phyloP scores from a whole-genome alignment of 1,140 invertebrate genomes.

The Eupeodes corollae region DNA sequence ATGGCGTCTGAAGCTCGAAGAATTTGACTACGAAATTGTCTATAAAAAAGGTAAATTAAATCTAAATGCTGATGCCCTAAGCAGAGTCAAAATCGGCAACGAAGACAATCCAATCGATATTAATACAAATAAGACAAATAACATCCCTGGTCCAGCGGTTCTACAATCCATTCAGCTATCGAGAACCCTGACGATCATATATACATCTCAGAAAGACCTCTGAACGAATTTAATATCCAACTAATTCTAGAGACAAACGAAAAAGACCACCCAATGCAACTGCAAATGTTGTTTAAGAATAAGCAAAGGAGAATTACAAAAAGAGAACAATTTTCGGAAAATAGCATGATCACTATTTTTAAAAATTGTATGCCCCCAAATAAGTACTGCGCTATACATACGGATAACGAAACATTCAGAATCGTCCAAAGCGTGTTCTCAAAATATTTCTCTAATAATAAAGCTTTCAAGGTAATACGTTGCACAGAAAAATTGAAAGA shows the following conservation, averaged over 20 bases:
- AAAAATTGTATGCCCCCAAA: neutral
- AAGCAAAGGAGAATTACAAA: neutral
- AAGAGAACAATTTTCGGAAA: neutral
- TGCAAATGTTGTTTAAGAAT: neutral
- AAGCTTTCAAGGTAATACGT: neutral
- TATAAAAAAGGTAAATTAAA: slow-evolving; percentile 32
- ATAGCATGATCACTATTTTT: neutral
- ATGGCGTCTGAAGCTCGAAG: slow-evolving; percentile 16
- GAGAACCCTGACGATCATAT: neutral
- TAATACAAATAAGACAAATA: neutral
- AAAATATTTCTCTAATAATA: neutral
- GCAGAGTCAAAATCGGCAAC: neutral
- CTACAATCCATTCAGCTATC: neutral
- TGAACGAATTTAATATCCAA: neutral
- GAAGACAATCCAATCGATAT: no score
- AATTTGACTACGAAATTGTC: slow-evolving; percentile 30
- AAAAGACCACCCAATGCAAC: neutral
- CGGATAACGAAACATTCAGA: neutral
- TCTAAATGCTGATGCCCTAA: slow-evolving; percentile 24
- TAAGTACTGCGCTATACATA: neutral
- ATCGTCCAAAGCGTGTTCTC: neutral
- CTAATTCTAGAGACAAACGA: neutral
- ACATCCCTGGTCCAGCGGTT: neutral
- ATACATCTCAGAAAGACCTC: neutral
- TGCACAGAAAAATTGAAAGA: neutral